Percentiles rank a stretch among this genome's conserved stretches.
Conservation (phyloP, 1,140 invertebrate genomes). For the Lethocerus indicus region DNA sequence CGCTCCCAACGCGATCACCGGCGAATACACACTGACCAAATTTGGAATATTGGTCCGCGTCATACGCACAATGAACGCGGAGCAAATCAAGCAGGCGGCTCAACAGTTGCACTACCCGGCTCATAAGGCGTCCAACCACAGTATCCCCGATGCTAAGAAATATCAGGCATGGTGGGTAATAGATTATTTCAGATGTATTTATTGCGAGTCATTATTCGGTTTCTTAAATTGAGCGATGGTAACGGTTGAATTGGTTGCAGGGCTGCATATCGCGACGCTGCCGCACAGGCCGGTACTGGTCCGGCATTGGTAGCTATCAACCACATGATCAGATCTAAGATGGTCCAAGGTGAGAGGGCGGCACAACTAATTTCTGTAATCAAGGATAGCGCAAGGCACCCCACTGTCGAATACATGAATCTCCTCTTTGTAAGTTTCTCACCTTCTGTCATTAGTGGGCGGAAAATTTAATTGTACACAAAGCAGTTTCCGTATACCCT, state of each 20-base stretch:
- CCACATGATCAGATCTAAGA: conserved; percentile 35
- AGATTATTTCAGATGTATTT: too few species aligned
- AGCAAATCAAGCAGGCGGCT: conserved; percentile 30
- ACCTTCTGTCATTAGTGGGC: conserved; percentile 17
- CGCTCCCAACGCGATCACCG: conserved; percentile 32
- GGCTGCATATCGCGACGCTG: conserved; percentile 38
- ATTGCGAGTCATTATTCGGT: neutral
- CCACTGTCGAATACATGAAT: conserved; percentile 39
- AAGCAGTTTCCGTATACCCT: neutral
- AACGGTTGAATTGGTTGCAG: conserved; percentile 16
- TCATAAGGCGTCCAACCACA: conserved; percentile 17
- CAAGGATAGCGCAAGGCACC: conserved; percentile 30
- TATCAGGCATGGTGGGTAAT: conserved; percentile 11
- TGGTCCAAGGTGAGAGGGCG: conserved; percentile 33
- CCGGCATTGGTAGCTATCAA: conserved; percentile 39
- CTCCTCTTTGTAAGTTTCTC: conserved; percentile 32
- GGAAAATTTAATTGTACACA: neutral
- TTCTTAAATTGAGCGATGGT: neutral
- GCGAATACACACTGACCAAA: conserved; percentile 35
- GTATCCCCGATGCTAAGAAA: conserved; percentile 5
- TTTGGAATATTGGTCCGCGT: conserved; percentile 35
- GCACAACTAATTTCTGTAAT: conserved; percentile 32
- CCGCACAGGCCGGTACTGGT: conserved; percentile 41
- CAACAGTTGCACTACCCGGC: conserved; percentile 26
- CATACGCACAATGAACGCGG: conserved; percentile 34